These are phyloP conservation scores for Darevskia nairensis DNA, from an alignment of 2,797 vertebrate genomes.

Conservation along the genomic window DNA sequence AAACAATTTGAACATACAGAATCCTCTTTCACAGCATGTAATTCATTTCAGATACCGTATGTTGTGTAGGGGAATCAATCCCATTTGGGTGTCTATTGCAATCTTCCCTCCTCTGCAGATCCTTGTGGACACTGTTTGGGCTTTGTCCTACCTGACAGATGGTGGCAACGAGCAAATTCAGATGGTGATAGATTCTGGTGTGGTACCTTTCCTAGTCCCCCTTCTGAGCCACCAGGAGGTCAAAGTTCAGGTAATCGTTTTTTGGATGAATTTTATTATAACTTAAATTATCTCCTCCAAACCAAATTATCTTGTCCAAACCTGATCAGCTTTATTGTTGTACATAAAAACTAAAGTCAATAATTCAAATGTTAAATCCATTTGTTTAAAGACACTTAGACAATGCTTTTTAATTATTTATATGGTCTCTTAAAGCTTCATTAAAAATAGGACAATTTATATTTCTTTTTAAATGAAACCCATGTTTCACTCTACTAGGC, in stretches of 20 bases:
- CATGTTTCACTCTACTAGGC: not conserved
- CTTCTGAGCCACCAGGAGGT: constrained; percentile 99
- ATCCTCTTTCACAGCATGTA: not conserved
- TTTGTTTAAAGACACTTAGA: not conserved
- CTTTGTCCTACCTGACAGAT: constrained; percentile 97
- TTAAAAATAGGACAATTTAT: not conserved
- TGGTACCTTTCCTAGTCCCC: constrained; percentile 96
- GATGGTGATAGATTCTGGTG: constrained; percentile 99
- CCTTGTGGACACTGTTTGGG: constrained; percentile 99
- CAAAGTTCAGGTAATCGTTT: constrained; percentile 94
- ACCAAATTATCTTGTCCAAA: too few species aligned
- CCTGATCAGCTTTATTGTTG: not conserved
- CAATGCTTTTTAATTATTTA: not conserved
- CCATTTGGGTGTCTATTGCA: accelerated
- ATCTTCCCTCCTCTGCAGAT: constrained; percentile 81
- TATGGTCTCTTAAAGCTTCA: not conserved
- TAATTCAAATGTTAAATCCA: not conserved
- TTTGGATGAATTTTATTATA: not conserved
- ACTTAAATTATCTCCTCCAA: not conserved
- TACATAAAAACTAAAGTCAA: not conserved
- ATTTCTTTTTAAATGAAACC: not conserved
- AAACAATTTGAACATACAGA: not conserved
- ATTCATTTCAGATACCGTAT: not conserved
- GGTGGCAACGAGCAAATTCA: constrained; percentile 99
- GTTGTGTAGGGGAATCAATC: not conserved